Evolutionary conservation across 2,888 invertebrate species (phyloP).

Genomic region (Chromoteleia sp.): DNA sequence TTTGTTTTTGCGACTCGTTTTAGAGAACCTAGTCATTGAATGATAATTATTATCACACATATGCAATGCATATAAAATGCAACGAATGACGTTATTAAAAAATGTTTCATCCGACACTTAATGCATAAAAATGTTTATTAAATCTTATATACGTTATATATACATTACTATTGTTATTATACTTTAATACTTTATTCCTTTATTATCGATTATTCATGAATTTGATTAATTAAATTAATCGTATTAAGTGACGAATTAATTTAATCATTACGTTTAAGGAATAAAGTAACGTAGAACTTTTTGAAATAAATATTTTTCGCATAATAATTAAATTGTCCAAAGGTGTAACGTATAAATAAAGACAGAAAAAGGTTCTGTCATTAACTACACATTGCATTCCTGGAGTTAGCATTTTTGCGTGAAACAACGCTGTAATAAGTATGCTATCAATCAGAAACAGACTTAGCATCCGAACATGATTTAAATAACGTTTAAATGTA

Average conservation of each 20-base stretch:
- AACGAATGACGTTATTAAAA: not conserved
- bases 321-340: conserved; percentile 21
- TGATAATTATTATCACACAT: conserved; percentile 15
- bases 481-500: conserved; percentile 46
- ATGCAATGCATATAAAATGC: conserved; percentile 4
- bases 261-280: too few species aligned
- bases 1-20: too few species aligned
- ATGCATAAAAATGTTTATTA: too few species aligned
- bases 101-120: too few species aligned
- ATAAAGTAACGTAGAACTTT: too few species aligned
- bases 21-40: conserved; percentile 19
- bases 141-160: too few species aligned
- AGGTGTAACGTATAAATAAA: not conserved
- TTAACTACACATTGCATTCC: conserved; percentile 27
- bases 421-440: conserved; percentile 28
- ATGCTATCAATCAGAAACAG: conserved; percentile 47
- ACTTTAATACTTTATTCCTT: too few species aligned
- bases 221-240: too few species aligned
- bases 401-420: conserved; percentile 10
- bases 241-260: too few species aligned
- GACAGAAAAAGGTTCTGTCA: conserved; percentile 14
- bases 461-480: conserved; percentile 12
- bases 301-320: not conserved
- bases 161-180: too few species aligned
- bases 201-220: too few species aligned